A percentile compares a stretch with the other conserved stretches of the same genome.
Evolutionary conservation across 2,113 vertebrate genomes (phyloP).

Genomic region (Platysternon megacephalum): DNA sequence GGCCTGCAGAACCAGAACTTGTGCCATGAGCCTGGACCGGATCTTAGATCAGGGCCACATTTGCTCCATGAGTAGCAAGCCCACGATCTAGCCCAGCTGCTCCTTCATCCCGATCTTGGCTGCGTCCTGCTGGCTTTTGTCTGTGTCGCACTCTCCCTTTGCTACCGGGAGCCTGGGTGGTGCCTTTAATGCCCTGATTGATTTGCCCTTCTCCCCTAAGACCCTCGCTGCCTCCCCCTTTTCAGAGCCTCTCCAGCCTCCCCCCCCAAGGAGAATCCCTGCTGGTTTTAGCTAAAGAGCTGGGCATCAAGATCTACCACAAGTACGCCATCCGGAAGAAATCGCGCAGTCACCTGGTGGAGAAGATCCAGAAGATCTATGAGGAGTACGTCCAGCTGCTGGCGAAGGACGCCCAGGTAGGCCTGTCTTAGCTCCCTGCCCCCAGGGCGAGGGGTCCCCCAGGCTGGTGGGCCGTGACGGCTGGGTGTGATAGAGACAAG

Average conservation of each 20-base stretch:
- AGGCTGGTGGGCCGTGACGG: not conserved
- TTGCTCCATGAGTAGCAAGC: not conserved
- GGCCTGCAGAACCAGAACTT: not conserved
- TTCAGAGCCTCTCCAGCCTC: conserved; percentile 82
- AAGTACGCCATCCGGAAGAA: conserved; percentile 82
- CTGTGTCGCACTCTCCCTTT: not conserved
- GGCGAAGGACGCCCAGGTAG: conserved; percentile 87
- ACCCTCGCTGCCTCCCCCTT: not conserved
- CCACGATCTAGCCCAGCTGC: not conserved
- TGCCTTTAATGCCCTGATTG: not conserved
- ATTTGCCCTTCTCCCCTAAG: not conserved
- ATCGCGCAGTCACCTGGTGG: conserved; percentile 67
- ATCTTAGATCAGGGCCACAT: not conserved
- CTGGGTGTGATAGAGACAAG: not conserved
- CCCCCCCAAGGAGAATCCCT: conserved; percentile 88
- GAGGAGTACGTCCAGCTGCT: conserved; percentile 81
- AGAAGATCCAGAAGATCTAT: conserved; percentile 83
- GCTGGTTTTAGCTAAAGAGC: conserved; percentile 77
- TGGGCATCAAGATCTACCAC: conserved; percentile 83
- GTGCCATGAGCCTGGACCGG: not conserved
- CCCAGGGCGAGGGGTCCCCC: not conserved
- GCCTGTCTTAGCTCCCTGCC: accelerated
- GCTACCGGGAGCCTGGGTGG: not conserved
- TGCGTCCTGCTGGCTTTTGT: not conserved
- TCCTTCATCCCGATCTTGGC: not conserved